These are phyloP conservation scores for Lithophane leautieri DNA, from an alignment of 2,888 invertebrate species.

Conservation along the genomic window DNA sequence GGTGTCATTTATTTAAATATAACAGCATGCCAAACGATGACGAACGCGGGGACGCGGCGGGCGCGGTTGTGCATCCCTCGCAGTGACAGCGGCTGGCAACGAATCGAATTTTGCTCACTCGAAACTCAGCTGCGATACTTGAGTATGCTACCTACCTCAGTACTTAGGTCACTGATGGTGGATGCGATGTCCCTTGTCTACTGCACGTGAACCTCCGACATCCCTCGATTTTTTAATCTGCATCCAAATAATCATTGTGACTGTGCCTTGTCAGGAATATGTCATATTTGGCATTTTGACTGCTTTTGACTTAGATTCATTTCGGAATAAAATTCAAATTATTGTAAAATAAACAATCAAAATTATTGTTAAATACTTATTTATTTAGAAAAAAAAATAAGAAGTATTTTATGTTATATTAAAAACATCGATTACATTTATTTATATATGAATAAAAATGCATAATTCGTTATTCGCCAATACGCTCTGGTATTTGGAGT, in stretches of 20 bases:
- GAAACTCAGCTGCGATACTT: neutral
- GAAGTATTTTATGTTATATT: neutral
- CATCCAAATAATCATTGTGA: neutral
- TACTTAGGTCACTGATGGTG: neutral
- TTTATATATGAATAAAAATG: slow-evolving; percentile 63
- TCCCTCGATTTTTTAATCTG: neutral
- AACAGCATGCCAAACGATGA: neutral
- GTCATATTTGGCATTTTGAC: slow-evolving; percentile 12
- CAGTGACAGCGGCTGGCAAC: neutral
- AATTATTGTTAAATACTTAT: neutral
- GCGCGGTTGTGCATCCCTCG: neutral
- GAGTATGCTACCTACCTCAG: neutral
- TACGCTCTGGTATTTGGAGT: slow-evolving; percentile 84
- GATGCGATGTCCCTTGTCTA: neutral
- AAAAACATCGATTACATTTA: neutral
- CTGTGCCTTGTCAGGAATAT: slow-evolving; percentile 6
- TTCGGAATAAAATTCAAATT: slow-evolving; percentile 1
- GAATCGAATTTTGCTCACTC: neutral
- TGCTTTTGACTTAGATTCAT: neutral
- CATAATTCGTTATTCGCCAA: slow-evolving; percentile 75
- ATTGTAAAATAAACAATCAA: neutral
- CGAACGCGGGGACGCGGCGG: neutral
- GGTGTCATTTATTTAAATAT: too few relatives aligned
- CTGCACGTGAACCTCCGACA: neutral
- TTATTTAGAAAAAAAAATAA: neutral